These are phyloP conservation scores for Propithecus coquereli DNA, from an alignment of 2,113 vertebrate genomes.

Conservation along the genomic window DNA sequence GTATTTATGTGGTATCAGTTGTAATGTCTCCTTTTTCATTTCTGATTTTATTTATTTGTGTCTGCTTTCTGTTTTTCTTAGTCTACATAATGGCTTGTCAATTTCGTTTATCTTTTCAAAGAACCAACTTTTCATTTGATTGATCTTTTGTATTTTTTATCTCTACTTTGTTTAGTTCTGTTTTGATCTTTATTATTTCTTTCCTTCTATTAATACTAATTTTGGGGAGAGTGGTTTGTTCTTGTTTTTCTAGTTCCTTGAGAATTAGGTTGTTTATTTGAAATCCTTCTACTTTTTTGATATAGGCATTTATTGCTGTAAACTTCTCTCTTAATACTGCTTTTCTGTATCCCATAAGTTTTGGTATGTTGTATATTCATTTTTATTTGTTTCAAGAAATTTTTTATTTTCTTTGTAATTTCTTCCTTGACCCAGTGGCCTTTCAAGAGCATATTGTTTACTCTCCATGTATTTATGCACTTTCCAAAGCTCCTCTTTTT, in stretches of 20 bases:
- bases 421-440: not conserved
- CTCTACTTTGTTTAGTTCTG: not conserved
- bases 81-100: no score
- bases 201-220: not conserved
- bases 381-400: not conserved
- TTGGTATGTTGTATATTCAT: no score
- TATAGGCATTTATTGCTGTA: no score
- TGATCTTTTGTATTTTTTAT: not conserved
- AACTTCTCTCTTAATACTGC: no score
- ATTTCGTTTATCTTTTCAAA: no score
- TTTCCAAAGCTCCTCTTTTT: not conserved
- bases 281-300: no score
- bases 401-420: not conserved
- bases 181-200: not conserved
- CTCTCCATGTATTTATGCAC: not conserved
- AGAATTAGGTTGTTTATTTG: not conserved
- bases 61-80: no score
- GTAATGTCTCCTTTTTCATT: no score
- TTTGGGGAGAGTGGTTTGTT: not conserved
- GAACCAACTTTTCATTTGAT: no score
- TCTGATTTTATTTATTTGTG: no score
- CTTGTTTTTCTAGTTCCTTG: not conserved
- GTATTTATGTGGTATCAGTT: no score
- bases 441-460: not conserved
- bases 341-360: no score